These are phyloP conservation scores for Drosophila colorata DNA, from an alignment of 2,888 invertebrate species.

Conservation along the genomic window DNA sequence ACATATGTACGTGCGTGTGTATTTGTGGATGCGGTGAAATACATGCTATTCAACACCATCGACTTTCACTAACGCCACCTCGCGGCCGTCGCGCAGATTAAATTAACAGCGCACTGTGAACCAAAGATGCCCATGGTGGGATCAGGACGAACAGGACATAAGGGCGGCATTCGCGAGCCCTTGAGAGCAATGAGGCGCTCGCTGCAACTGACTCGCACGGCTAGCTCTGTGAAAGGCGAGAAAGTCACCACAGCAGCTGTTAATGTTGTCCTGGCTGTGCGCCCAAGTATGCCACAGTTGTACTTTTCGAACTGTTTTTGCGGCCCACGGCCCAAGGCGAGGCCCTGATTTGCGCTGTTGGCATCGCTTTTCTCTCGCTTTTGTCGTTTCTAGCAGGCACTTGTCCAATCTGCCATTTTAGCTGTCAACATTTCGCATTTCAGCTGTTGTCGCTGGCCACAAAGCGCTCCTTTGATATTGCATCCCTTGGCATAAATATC, in stretches of 20 bases:
- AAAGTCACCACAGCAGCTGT: conserved; percentile 77
- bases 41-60: conserved; percentile 61
- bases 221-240: conserved; percentile 47
- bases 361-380: conserved; percentile 24
- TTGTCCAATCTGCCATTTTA: conserved; percentile 74
- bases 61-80: conserved; percentile 82
- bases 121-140: conserved; percentile 61
- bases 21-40: conserved; percentile 61
- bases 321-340: conserved; percentile 30
- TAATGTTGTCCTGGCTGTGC: conserved; percentile 41
- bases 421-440: conserved; percentile 67
- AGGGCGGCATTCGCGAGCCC: conserved; percentile 23
- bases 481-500: conserved; percentile 80
- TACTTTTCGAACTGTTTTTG: conserved; percentile 13
- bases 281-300: conserved; percentile 35
- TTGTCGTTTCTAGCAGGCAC: conserved; percentile 24
- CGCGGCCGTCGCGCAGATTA: conserved; percentile 81
- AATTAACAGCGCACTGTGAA: conserved; percentile 75
- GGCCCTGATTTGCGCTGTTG: conserved; percentile 53
- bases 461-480: conserved; percentile 76
- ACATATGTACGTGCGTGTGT: conserved; percentile 20
- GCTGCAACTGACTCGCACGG: conserved; percentile 16
- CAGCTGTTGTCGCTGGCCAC: conserved; percentile 55
- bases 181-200: conserved; percentile 50
- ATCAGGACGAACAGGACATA: conserved; percentile 38